Base-by-base conservation (phyloP, 2,113 vertebrate genomes). In the Cynoglossus semilaevis region DNA sequence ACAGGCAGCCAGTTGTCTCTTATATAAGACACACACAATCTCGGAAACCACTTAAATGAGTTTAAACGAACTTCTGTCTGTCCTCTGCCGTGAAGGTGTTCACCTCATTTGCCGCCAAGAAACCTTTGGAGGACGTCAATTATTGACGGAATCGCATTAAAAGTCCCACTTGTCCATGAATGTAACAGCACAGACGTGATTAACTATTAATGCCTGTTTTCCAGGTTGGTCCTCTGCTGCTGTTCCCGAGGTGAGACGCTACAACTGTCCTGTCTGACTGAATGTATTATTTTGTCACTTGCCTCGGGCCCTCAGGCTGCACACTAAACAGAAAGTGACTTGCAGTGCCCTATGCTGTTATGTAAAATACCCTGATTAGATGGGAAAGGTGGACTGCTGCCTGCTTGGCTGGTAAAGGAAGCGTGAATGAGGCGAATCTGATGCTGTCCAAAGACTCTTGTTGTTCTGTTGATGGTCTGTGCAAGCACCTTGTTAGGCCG, bases 71-170 rank as follows among this genome's bases (percentile, higher is more conserved):
- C 38, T 14, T 54, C 56, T 69, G 52, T 78, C 53, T 66, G 18
- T 76, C 73, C 55, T 77, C 42, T 72, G 51, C 62, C 56, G 42
- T 54, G 73, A 76, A 52, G 50, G 58, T 80, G 80, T 76, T 22
- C 48, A 36, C 46, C 40, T 47, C 68, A 80, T 76, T 48, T 37
- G 16, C 57, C 14, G 51, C 75, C 70, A 85, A 79, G 85, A 58
- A 63, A 51, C 57, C 68, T 70, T 57, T 68, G 74, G 66, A 67
- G 56, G 36, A 15, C 65, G 77, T 84, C 69, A 82, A 72, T 85
- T 86, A 84, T 85, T 62, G 70, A 80, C 80, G 78, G 72, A 66
- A 72, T 82, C 69, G 77, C 76, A 87, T 82, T 60, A 81, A 86
- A 80, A 81, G 59, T 63, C 70, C 68, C 63, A 60, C 67, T 62